Percentiles rank a stretch among this genome's conserved stretches.
phyloP scores from a whole-genome alignment of 2,888 invertebrate genomes.

The Oscheius myriophilus region DNA sequence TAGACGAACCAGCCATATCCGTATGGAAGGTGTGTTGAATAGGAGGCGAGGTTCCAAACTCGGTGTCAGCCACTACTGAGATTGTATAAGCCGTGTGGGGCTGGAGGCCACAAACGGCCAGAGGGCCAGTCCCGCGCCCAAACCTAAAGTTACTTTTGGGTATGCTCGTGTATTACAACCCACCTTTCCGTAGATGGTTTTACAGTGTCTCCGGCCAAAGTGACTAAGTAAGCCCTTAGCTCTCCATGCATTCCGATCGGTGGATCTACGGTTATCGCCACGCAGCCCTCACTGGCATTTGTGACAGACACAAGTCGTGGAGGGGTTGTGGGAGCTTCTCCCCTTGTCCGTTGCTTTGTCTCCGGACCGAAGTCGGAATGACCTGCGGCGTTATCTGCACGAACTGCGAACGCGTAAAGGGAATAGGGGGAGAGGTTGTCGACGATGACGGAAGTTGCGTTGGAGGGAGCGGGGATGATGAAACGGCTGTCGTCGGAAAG shows the following conservation, averaged over 20 bases:
- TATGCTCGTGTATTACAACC: too few relatives aligned
- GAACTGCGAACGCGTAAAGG: conserved; percentile 55
- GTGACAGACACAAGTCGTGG: conserved; percentile 52
- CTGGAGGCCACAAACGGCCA: conserved; percentile 51
- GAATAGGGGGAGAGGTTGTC: conserved; percentile 54
- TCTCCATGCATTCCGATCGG: conserved; percentile 51
- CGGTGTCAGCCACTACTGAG: conserved; percentile 60
- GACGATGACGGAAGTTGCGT: conserved; percentile 59
- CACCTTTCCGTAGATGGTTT: conserved; percentile 14
- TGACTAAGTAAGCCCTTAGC: conserved; percentile 2
- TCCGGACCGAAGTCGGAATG: conserved; percentile 66
- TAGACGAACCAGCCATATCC: conserved; percentile 47
- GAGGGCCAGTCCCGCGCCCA: conserved; percentile 31
- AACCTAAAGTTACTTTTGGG: conserved; percentile 22
- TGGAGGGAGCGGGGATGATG: conserved; percentile 57
- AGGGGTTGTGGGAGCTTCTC: conserved; percentile 55
- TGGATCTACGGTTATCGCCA: conserved; percentile 47
- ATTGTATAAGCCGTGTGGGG: conserved; percentile 53
- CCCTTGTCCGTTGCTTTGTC: conserved; percentile 58
- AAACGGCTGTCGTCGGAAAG: conserved; percentile 35
- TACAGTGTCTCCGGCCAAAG: conserved; percentile 10
- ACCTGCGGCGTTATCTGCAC: conserved; percentile 67
- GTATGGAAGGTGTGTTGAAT: conserved; percentile 56
- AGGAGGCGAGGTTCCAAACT: conserved; percentile 62
- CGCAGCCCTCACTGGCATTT: conserved; percentile 59